A percentile compares a stretch with the other conserved stretches of the same genome.
phyloP scores from a whole-genome alignment of 1,140 invertebrate species.

The Agrypnia vestita region DNA sequence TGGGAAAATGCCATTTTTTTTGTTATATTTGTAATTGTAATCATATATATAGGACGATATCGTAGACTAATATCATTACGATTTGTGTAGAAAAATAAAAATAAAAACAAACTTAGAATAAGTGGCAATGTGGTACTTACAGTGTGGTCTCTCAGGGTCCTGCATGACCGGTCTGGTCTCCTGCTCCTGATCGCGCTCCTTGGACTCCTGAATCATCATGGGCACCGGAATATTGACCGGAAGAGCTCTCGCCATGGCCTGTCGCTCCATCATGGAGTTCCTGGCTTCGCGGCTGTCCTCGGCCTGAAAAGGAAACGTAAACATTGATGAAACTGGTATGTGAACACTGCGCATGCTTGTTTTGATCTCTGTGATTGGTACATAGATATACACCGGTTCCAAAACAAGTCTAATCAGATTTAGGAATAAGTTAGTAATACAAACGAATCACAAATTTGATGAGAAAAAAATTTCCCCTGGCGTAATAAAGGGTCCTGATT shows the following conservation, averaged over 20 bases:
- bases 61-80: no score
- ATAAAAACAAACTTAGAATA: no score
- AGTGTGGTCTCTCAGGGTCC: constrained; percentile 74
- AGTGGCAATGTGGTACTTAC: constrained; percentile 66
- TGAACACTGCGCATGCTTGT: background rate
- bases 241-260: constrained; percentile 70
- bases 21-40: no score
- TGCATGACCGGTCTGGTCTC: constrained; percentile 61
- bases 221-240: constrained; percentile 73
- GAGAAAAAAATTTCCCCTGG: no score
- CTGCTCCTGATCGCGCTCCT: constrained; percentile 62
- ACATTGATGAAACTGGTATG: background rate
- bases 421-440: no score
- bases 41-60: no score
- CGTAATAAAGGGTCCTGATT: no score
- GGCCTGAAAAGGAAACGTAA: constrained; percentile 54
- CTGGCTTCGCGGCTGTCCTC: constrained; percentile 65
- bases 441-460: no score
- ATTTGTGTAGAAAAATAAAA: no score
- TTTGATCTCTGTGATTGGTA: background rate
- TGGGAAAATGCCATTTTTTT: no score
- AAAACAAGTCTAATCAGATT: background rate
- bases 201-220: constrained; percentile 69
- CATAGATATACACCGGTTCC: background rate
- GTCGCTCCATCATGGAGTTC: constrained; percentile 68